These are phyloP conservation scores for Melanocharis versteri DNA, from an alignment of 2,113 vertebrate genomes.

Conservation along the genomic window DNA sequence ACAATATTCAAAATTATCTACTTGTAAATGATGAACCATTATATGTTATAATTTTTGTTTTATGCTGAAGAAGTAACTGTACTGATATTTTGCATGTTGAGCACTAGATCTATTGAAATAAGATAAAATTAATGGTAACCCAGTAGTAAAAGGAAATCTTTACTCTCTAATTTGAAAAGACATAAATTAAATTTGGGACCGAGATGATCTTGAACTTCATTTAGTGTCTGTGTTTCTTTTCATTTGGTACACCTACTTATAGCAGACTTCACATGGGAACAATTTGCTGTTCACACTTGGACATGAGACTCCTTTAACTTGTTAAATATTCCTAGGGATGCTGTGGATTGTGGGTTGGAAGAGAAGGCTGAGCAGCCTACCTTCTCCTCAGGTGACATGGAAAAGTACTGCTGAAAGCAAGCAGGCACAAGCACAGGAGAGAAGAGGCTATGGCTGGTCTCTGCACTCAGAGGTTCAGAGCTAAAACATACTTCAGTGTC, in stretches of 20 bases:
- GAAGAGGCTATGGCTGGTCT: not conserved
- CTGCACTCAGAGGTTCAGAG: not conserved
- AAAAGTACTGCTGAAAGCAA: not conserved
- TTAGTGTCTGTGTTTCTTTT: not conserved
- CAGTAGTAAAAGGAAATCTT: not conserved
- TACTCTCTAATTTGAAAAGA: not conserved
- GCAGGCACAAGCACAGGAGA: not conserved
- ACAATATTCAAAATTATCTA: not conserved
- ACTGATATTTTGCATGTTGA: not conserved
- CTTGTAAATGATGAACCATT: not conserved
- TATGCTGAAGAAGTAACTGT: not conserved
- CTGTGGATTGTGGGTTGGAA: not conserved
- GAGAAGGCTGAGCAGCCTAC: not conserved
- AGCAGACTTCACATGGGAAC: not conserved
- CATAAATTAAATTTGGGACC: not conserved
- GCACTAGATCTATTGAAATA: not conserved
- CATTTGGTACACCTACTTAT: not conserved
- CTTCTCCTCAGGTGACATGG: not conserved
- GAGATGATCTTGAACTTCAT: not conserved
- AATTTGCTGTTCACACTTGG: not conserved
- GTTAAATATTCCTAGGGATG: not conserved
- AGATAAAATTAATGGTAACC: not conserved
- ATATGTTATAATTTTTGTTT: not conserved
- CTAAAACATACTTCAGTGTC: not conserved
- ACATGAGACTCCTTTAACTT: not conserved